A percentile compares a stretch with the other conserved stretches of the same genome.
phyloP scores from a whole-genome alignment of 2,797 vertebrate genomes.

The Melanogrammus aeglefinus region DNA sequence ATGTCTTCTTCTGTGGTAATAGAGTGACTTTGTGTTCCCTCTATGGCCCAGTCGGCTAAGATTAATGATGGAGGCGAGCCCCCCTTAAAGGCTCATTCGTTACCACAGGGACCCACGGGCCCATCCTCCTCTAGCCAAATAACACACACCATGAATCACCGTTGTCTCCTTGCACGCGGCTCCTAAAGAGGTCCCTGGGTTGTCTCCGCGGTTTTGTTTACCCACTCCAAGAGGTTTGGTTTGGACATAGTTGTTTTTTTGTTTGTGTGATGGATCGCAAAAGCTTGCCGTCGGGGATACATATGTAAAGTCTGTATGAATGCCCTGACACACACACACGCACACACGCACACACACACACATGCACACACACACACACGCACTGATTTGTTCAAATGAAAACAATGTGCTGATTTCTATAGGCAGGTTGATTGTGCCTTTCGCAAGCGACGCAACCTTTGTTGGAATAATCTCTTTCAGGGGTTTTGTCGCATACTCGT shows the following conservation, averaged over 20 bases:
- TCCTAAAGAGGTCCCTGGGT: conserved; percentile 37
- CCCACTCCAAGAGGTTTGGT: conserved; percentile 18
- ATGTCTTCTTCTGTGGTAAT: conserved; percentile 69
- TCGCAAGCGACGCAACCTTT: too few species aligned
- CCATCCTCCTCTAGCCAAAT: conserved; percentile 62
- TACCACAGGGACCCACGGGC: conserved; percentile 40
- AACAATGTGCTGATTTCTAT: too few species aligned
- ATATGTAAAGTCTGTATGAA: not conserved
- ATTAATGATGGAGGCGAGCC: conserved; percentile 65
- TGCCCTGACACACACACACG: not conserved
- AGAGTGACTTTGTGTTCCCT: conserved; percentile 58
- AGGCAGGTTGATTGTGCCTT: not conserved
- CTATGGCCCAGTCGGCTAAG: conserved; percentile 49
- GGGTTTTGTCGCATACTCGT: not conserved
- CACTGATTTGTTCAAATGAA: not conserved
- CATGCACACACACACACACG: not conserved
- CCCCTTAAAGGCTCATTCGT: conserved; percentile 68
- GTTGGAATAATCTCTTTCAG: too few species aligned
- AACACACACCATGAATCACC: conserved; percentile 68
- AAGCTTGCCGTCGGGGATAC: not conserved
- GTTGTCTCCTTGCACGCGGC: conserved; percentile 28
- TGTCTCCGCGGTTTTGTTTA: conserved; percentile 51
- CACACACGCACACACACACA: not conserved
- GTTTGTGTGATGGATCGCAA: not conserved
- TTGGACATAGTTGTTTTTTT: not conserved